These are phyloP conservation scores for Coranthus polyacanthus DNA, from an alignment of 2,797 vertebrate genomes.

Conservation along the genomic window DNA sequence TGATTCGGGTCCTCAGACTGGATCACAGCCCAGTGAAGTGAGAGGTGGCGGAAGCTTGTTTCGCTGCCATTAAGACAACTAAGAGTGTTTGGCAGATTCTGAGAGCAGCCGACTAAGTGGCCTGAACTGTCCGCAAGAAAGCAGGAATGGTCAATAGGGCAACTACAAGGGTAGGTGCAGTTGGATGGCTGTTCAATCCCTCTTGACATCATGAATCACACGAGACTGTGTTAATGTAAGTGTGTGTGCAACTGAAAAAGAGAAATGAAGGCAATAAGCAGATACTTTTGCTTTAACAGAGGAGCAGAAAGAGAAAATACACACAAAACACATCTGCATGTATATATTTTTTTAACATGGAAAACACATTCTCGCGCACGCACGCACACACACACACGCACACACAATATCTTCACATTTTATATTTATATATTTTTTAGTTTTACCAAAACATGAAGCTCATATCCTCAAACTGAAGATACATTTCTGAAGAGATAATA, in stretches of 20 bases:
- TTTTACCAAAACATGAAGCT: constrained; percentile 49
- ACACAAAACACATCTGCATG: constrained; percentile 52
- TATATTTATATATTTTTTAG: constrained; percentile 34
- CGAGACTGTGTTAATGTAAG: constrained; percentile 36
- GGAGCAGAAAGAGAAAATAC: constrained; percentile 51
- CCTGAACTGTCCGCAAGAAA: constrained; percentile 51
- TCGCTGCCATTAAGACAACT: constrained; percentile 51
- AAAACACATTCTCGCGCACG: constrained; percentile 39
- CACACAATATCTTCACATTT: constrained; percentile 46
- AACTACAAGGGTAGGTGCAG: constrained; percentile 49
- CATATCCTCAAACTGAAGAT: constrained; percentile 49
- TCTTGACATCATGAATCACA: constrained; percentile 75
- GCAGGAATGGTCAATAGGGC: constrained; percentile 57
- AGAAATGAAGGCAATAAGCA: constrained; percentile 33
- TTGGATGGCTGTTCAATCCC: constrained; percentile 79
- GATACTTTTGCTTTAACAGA: constrained; percentile 49
- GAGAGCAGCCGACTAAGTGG: constrained; percentile 57
- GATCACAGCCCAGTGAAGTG: constrained; percentile 54
- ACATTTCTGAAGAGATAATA: constrained; percentile 59
- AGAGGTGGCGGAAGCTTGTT: constrained; percentile 54
- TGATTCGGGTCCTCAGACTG: constrained; percentile 60
- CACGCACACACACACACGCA: constrained; percentile 40
- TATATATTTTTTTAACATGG: constrained; percentile 48
- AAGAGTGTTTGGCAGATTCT: constrained; percentile 55
- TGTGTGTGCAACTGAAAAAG: constrained; percentile 35